Percentiles rank a stretch among this genome's conserved stretches.
phyloP scores from a whole-genome alignment of 2,797 vertebrate genomes.

The Balearica regulorum region DNA sequence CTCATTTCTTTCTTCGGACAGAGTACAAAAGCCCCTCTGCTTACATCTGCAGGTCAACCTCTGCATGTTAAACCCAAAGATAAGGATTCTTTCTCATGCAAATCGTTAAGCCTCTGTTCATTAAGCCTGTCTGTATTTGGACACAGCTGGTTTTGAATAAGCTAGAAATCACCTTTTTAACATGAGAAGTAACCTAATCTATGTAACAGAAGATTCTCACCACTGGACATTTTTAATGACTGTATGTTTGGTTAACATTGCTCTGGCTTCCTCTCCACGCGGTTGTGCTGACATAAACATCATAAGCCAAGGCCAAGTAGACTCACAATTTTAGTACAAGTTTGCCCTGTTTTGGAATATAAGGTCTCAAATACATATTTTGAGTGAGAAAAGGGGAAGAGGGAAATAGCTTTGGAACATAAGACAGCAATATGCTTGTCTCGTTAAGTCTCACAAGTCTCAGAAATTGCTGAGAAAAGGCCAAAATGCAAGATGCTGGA shows the following conservation, averaged over 20 bases:
- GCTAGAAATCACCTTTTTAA: not conserved
- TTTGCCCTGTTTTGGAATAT: not conserved
- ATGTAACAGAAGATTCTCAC: not conserved
- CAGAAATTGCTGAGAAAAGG: not conserved
- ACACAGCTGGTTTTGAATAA: not conserved
- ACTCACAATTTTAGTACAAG: not conserved
- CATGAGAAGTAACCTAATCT: not conserved
- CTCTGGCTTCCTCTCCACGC: not conserved
- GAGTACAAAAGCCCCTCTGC: not conserved
- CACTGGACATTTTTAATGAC: not conserved
- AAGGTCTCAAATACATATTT: not conserved
- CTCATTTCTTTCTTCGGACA: not conserved
- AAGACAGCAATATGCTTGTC: not conserved
- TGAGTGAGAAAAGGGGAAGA: not conserved
- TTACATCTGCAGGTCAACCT: not conserved
- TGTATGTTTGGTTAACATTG: not conserved
- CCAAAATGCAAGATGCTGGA: not conserved
- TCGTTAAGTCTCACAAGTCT: not conserved
- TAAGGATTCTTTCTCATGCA: not conserved
- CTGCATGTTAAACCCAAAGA: not conserved
- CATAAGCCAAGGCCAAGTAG: not conserved
- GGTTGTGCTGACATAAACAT: not conserved
- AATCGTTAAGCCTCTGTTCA: not conserved
- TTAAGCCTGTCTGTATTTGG: not conserved
- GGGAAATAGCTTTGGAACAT: not conserved